Conservation (phyloP, 2,113 vertebrate genomes). For the Callopanchax toddi region DNA sequence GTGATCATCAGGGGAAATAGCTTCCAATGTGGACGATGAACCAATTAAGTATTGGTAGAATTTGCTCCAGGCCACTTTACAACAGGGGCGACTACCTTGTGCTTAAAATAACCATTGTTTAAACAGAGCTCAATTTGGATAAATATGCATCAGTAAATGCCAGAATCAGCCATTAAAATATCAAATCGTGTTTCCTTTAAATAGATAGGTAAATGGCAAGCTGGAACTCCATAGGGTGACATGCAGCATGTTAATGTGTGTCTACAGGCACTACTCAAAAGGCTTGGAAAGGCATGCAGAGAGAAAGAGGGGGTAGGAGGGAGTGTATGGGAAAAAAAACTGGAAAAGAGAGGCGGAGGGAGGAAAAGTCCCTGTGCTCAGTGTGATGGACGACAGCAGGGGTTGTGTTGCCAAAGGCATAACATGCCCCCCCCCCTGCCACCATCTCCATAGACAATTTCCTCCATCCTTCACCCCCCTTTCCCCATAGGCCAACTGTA, state of each 20-base stretch:
- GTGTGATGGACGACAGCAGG: slow-evolving; percentile 67
- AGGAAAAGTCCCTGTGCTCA: slow-evolving; percentile 52
- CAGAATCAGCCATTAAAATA: slow-evolving; percentile 56
- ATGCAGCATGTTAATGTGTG: slow-evolving; percentile 74
- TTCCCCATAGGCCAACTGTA: slow-evolving; percentile 45
- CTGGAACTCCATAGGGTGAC: slow-evolving; percentile 69
- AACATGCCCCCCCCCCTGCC: slow-evolving; percentile 18
- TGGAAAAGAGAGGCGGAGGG: slow-evolving; percentile 36
- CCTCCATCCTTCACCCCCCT: slow-evolving; percentile 17
- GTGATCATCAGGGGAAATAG: slow-evolving; percentile 32
- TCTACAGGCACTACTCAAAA: slow-evolving; percentile 74
- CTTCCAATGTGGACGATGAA: slow-evolving; percentile 26
- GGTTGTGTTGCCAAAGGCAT: slow-evolving; percentile 45
- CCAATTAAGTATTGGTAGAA: slow-evolving; percentile 33
- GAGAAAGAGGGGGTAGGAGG: slow-evolving; percentile 28
- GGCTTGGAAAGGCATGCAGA: slow-evolving; percentile 71
- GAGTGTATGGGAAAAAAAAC: slow-evolving; percentile 24
- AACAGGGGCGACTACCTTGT: slow-evolving; percentile 34
- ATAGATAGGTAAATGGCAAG: slow-evolving; percentile 75
- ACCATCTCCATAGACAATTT: slow-evolving; percentile 34
- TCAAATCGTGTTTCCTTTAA: slow-evolving; percentile 61
- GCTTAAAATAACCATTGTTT: slow-evolving; percentile 34
- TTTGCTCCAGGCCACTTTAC: slow-evolving; percentile 47
- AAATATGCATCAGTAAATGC: slow-evolving; percentile 70
- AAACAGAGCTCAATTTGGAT: slow-evolving; percentile 49